Evolutionary conservation across 2,888 invertebrate genomes (phyloP).

Genomic region (Pheosia tremula): DNA sequence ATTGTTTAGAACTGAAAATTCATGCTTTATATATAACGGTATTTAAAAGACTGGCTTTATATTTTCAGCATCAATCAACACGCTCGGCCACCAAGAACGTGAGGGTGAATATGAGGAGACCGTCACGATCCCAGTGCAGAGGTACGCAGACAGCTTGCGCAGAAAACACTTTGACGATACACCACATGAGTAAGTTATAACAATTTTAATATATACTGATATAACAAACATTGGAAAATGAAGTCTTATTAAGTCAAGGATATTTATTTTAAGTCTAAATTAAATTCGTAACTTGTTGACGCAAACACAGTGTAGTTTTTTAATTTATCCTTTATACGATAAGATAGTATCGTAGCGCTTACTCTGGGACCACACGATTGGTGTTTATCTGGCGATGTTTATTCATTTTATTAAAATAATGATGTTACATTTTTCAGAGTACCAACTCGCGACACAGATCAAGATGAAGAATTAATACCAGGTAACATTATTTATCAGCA

Average conservation of each 20-base stretch:
- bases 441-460: slow-evolving; percentile 51
- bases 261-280: neutral
- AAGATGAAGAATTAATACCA: slow-evolving; percentile 73
- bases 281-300: neutral
- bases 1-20: no score
- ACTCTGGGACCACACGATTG: no score
- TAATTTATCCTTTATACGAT: neutral
- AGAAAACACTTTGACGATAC: slow-evolving; percentile 75
- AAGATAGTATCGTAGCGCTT: neutral
- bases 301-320: neutral
- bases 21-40: neutral
- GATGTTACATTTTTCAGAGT: slow-evolving; percentile 27
- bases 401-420: neutral
- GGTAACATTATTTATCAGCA: slow-evolving; percentile 44
- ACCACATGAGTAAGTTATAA: slow-evolving; percentile 56
- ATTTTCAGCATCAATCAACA: slow-evolving; percentile 58
- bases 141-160: slow-evolving; percentile 83
- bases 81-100: slow-evolving; percentile 77
- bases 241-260: neutral
- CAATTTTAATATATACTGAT: no score
- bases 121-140: slow-evolving; percentile 78
- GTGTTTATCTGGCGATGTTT: no score
- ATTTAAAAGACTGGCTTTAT: neutral
- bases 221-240: no score
- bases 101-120: slow-evolving; percentile 86